A percentile compares a stretch with the other conserved stretches of the same genome.
Conservation (phyloP, 1,140 invertebrate genomes). For the Chironomus striatipennis region DNA sequence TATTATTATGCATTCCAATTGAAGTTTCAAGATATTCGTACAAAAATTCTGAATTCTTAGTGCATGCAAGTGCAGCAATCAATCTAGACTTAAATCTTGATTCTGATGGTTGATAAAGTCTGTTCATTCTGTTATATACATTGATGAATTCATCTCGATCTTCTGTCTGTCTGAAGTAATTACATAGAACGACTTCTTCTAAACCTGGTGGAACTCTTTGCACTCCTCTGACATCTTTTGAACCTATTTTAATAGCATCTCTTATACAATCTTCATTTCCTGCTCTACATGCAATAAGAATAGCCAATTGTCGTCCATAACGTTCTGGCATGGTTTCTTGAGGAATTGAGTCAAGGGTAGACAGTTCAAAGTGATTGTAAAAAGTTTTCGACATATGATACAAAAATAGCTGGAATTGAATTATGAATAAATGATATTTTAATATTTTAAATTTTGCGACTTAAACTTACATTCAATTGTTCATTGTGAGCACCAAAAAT, state of each 20-base stretch:
- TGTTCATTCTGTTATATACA: background rate
- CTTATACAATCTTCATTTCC: background rate
- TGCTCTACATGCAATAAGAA: background rate
- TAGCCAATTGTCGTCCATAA: slow-evolving; percentile 4
- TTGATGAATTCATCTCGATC: background rate
- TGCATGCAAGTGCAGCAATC: background rate
- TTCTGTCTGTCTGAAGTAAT: background rate
- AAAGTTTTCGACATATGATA: background rate
- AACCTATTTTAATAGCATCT: background rate
- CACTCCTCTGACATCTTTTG: too few species aligned
- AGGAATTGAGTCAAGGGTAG: background rate
- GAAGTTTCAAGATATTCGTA: background rate
- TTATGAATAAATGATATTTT: too few species aligned
- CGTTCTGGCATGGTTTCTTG: background rate
- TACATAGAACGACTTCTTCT: background rate
- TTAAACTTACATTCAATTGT: background rate
- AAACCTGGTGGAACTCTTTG: background rate
- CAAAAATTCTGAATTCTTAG: background rate
- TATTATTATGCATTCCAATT: background rate
- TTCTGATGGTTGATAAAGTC: background rate
- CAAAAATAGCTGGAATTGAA: background rate
- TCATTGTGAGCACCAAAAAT: background rate
- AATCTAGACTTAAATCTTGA: background rate
- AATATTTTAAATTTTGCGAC: background rate
- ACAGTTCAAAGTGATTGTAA: background rate